Evolutionary conservation across 2,113 vertebrate species (phyloP), one percentile per base, ranked within the genome.

Genomic region (Salvelinus alpinus): DNA sequence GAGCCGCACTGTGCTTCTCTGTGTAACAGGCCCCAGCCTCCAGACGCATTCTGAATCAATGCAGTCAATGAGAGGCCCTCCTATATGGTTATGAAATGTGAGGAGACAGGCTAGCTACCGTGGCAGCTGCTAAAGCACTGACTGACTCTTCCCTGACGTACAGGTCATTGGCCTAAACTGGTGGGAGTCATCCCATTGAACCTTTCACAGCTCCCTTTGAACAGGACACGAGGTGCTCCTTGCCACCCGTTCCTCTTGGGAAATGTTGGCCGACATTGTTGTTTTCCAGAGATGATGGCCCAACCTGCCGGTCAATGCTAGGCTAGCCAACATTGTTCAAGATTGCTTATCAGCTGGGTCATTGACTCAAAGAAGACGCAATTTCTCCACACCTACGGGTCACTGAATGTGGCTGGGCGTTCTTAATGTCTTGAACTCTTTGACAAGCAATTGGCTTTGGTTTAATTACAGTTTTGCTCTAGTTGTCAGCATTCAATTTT

Each of bases 1-100:
- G 87, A 89, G 84, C 87, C 90, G 76, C 84, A 57, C 82, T 74
- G 81, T 48, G 22, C 66, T 71, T 31, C 83, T 84, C 69, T 64
- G 82, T 78, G 83, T 90, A 87, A 90, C 86, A 81, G 87, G 20
- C 76, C 87, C 80, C 60, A 76, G 77, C 71, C 78, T 73, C 77
- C 82, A 82, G 89, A 90, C 86, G 88, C 83, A 87, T 84, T 89
- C 80, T 81, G 78, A 88, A 90, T 91, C 89, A 85, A 88, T 92
- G 85, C 78, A 81, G 84, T 85, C 89, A 88, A 90, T 88, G 85
- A 86, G 82, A 83, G 83, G 47, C 78, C 82, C 85, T 22, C 59
- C 86, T 84, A 80, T 86, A 88, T 80, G 85, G 87, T 84, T 81
- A 82, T 88, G 88, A 89, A 90, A 91, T 86, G 88, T 86, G 86